Percentiles rank a stretch among this genome's conserved stretches.
phyloP scores from a whole-genome alignment of 2,888 invertebrate genomes.

The Phortica okadai region DNA sequence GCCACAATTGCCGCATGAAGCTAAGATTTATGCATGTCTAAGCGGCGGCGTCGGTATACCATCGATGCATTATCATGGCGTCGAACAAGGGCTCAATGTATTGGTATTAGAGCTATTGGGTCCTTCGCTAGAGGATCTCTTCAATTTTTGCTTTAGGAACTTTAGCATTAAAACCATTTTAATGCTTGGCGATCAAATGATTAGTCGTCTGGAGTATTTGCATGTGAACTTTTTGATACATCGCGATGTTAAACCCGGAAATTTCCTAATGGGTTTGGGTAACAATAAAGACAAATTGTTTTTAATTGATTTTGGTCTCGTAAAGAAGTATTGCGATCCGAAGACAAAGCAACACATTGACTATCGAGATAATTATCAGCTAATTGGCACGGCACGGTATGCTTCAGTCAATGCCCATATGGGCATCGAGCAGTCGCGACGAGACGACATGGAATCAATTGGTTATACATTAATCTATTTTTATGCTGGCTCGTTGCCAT shows the following conservation, averaged over 20 bases:
- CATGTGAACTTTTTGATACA: constrained; percentile 99
- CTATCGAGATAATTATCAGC: constrained; percentile 96
- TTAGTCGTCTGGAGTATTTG: constrained; percentile 95
- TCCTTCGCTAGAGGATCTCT: constrained; percentile 96
- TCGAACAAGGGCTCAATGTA: constrained; percentile 96
- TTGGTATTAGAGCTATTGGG: constrained; percentile 98
- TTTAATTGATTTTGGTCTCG: constrained; percentile 98
- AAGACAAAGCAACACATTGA: constrained; percentile 93
- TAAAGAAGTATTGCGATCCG: constrained; percentile 96
- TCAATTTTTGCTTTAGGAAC: constrained; percentile 97
- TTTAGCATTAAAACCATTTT: constrained; percentile 99
- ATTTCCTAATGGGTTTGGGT: constrained; percentile 98
- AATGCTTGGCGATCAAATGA: constrained; percentile 94
- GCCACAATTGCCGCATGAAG: constrained; percentile 97
- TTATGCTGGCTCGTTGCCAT: constrained; percentile 92
- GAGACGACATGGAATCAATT: constrained; percentile 98
- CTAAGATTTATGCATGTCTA: constrained; percentile 97
- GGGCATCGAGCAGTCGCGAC: constrained; percentile 96
- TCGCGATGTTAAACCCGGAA: constrained; percentile 96
- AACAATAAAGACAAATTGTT: constrained; percentile 97
- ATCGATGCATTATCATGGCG: constrained; percentile 94
- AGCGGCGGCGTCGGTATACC: constrained; percentile 97
- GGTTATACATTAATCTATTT: constrained; percentile 99
- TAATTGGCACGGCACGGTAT: constrained; percentile 94
- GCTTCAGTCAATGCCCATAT: constrained; percentile 98